phyloP scores from a whole-genome alignment of 2,797 vertebrate genomes.

The Gobionotothen gibberifrons region DNA sequence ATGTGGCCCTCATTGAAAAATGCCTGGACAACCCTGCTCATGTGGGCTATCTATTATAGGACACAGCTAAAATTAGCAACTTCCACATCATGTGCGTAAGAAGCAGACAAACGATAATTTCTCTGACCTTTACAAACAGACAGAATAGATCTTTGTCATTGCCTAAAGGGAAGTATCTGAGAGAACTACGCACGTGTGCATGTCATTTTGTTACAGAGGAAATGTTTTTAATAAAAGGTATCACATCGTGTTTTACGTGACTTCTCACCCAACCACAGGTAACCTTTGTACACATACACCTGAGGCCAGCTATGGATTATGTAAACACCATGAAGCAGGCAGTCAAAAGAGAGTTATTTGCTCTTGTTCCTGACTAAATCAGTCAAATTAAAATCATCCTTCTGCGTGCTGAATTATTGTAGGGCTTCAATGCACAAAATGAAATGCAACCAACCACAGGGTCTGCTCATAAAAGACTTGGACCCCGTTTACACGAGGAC shows the following conservation, averaged over 20 bases:
- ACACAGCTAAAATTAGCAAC: neutral
- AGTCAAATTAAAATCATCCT: neutral
- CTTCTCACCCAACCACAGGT: neutral
- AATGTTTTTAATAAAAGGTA: neutral
- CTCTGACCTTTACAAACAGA: neutral
- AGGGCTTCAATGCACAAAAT: neutral
- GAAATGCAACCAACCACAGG: neutral
- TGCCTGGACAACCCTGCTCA: neutral
- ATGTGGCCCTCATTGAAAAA: no score
- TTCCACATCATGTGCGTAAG: constrained; percentile 4
- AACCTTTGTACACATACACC: neutral
- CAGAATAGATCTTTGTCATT: neutral
- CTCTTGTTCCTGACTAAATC: neutral
- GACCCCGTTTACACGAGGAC: no score
- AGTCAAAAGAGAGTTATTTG: neutral
- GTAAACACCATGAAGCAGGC: neutral
- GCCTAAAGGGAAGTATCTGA: constrained; percentile 10
- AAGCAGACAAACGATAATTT: neutral
- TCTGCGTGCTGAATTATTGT: neutral
- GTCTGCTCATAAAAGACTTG: neutral
- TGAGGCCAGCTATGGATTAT: neutral
- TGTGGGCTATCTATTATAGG: neutral
- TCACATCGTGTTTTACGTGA: neutral
- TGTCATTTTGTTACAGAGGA: neutral
- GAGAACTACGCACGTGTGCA: neutral